phyloP scores from a whole-genome alignment of 1,140 invertebrate genomes.

The Amyelois transitella region DNA sequence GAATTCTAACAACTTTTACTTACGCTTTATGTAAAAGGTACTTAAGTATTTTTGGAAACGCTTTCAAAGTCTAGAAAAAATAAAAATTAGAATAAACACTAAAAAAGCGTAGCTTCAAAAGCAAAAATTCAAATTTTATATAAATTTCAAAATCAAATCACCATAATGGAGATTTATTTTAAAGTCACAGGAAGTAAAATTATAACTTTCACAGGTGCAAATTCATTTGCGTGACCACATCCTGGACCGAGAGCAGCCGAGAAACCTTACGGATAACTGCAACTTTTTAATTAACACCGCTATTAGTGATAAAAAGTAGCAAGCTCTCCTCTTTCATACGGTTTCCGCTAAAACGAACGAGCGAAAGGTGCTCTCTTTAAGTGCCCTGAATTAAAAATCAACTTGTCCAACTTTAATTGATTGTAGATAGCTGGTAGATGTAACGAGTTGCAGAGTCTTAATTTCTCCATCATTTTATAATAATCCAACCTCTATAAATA shows the following conservation, averaged over 20 bases:
- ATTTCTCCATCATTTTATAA: no score
- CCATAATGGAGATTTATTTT: no score
- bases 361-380: background rate
- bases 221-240: background rate
- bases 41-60: no score
- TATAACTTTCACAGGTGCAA: background rate
- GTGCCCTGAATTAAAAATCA: background rate
- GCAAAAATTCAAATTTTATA: no score
- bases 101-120: no score
- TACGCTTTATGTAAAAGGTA: no score
- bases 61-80: no score
- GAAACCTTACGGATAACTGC: slow-evolving; percentile 45
- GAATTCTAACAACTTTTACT: no score
- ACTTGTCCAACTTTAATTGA: background rate
- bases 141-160: no score
- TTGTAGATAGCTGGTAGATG: background rate
- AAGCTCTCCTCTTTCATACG: slow-evolving; percentile 21
- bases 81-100: no score
- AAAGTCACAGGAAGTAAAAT: background rate
- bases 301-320: slow-evolving; percentile 32
- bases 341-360: slow-evolving; percentile 13
- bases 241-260: slow-evolving; percentile 11
- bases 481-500: no score
- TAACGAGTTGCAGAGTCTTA: no score
- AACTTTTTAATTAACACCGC: slow-evolving; percentile 56